Base-by-base conservation (phyloP, 2,888 invertebrate species). In the Oligia strigilis region DNA sequence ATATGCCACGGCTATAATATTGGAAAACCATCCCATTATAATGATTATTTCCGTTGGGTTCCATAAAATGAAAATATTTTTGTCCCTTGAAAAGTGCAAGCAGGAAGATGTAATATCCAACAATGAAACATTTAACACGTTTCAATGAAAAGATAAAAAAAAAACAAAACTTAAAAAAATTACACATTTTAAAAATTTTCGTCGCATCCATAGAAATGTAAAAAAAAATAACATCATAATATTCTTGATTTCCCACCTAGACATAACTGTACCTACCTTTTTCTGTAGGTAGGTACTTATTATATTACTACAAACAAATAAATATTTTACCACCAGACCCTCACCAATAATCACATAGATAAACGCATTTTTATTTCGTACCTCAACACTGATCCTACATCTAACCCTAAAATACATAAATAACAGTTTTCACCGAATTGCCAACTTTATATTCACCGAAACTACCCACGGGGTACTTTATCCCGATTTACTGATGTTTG, bases 401-500 rank as follows among this genome's bases (percentile, higher is more conserved):
- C 72, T 76, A 46, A 83, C 87, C 85, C 85, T 75, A 79, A 80
- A 83, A 87, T 80, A 64, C 89, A 88, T 88, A 88, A 88, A 88
- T 88, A 87, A 88, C 88, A 88, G 85, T 85, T 88, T 75, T 78
- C 72, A 84, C 88, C 87, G 74, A 86, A 90, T 89, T 89, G 86
- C 88, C 83, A 88, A 88, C 88, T 82, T 88, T 89, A 89, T 90
- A 89, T 90, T 89, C 91, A 86, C 84, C 83, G 65, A 87, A 91
- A 92, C 91, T 89, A 89, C 90, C 91, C 90, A 87, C 90, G 90
- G 89, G 91, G 91, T 91, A 93, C 92, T 94, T 94, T 93, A 93
- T 93, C 92, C 87, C 93, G 94, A 94, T 95, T 95, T 95, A 95
- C 93, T 91, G 93, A 93, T 93, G 92, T 94, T 92, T 91, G 92